Base-by-base conservation (phyloP, 2,113 vertebrate species). In the Phodopus roborovskii region DNA sequence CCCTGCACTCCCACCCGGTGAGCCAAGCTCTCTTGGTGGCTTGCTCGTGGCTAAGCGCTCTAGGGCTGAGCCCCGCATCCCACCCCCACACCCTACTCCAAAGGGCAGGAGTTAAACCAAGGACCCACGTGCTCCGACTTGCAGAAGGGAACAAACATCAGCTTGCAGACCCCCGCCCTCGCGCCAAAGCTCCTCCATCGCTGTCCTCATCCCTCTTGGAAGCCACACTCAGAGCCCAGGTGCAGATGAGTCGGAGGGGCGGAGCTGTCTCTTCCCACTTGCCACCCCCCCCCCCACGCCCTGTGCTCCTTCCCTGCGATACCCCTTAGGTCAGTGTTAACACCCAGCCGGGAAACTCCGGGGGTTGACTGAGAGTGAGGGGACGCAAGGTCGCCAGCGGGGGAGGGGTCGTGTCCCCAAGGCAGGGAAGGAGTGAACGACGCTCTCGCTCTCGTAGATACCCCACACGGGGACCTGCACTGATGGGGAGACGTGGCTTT, bases 1-100 rank as follows among this genome's bases (percentile, higher is more conserved):
- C 97, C 86, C 86, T 82, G 91, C 97, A 92, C 97, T 96, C 96
- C 96, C 96, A 97, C 92, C 96, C 91, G 10, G 13, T 1, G 28
- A 85, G 68, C 88, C 62, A 24, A 77, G 77, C 90, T 33, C 42
- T 62, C 82, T 30, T 45, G 36, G 62, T 7, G 78, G 74, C 45
- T 45, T 28, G 79, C 56, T 24, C 5, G 11, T 0, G 24, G 33
- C 88, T 83, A 26, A 73, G 42, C 84, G 53, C 53, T 56, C 53
- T 13, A 56, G 53, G 53, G 66, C 33, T 62, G 0, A 66, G 60
- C 33, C 73, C 62, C 30, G 68, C 78, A 22, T 20, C 45, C 42
- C 56, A 42, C 7, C n/a, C 68, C 48, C 50, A 16, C 58, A 4
- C 66, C 78, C 16, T 4, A 24, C 84, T 95, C 78, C 93, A 42